Conservation (phyloP, 2,113 vertebrate species). For the Chroicocephalus ridibundus region DNA sequence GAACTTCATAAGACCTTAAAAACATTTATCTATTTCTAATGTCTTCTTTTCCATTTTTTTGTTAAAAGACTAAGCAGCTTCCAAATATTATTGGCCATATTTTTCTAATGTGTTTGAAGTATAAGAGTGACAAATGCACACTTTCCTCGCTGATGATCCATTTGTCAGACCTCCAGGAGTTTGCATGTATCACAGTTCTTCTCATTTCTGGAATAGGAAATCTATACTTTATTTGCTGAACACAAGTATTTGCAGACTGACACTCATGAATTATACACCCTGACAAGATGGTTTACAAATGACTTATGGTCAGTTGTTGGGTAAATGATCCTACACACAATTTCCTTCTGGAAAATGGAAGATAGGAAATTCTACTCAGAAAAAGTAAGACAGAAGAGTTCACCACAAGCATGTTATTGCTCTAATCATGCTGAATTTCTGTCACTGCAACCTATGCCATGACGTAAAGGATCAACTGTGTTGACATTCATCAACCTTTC, state of each 20-base stretch:
- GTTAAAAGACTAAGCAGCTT: background rate
- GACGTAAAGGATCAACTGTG: background rate
- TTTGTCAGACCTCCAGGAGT: background rate
- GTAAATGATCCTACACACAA: background rate
- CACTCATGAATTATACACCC: background rate
- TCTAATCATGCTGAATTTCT: background rate
- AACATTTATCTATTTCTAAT: slow-evolving; percentile 35
- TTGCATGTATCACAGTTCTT: background rate
- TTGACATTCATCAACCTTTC: background rate
- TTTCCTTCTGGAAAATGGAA: background rate
- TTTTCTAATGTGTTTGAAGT: background rate
- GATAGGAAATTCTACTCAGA: background rate
- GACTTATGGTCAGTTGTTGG: background rate
- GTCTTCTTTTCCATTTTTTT: background rate
- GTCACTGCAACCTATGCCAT: background rate
- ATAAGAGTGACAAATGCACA: background rate
- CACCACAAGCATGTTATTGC: background rate
- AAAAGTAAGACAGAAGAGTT: background rate
- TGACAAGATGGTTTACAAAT: background rate
- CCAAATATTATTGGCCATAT: background rate
- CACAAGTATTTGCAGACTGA: background rate
- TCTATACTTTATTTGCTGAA: background rate
- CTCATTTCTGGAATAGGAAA: background rate
- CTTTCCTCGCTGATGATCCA: background rate
- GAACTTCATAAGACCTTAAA: slow-evolving; percentile 33